Base-by-base conservation (phyloP, 2,797 vertebrate genomes). In the Vultur gryphus region DNA sequence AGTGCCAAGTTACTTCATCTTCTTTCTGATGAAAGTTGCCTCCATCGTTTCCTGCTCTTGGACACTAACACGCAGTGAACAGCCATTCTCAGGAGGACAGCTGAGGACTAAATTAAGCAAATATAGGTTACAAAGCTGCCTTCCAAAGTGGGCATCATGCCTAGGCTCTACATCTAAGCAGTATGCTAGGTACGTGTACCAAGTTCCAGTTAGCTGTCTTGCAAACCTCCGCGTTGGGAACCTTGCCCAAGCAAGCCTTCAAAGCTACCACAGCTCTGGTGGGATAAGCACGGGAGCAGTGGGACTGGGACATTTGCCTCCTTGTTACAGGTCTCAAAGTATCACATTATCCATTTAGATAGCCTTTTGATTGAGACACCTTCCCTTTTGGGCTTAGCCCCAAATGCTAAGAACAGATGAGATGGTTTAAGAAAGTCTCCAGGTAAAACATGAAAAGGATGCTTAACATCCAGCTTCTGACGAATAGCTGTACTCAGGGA, bases 381-480 rank as follows among this genome's bases (percentile, higher is more conserved):
- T 95, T 85, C 90, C 59, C 88, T 88, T 96, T 57, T 91, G 88
- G 93, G 94, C 84, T 95, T 91, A 96, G 87, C 75, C 91, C 90
- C 95, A 95, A 96, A 94, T 35, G 71, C 87, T 80, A 89, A 91
- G 76, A 92, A 94, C 64, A 95, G 95, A 97, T 82, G 89, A 97
- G 93, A 85, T 82, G 85, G 91, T 95, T 97, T 93, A 93, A 97
- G 93, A 77, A 91, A 90, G 44, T 95, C 97, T 97, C 96, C 87
- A 96, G 94, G 95, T 97, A 93, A 87, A 96, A 95, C 90, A 95
- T 95, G 95, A 97, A 95, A 97, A 97, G 79, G 84, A 92, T 96
- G 87, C 95, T 94, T 93, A 94, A 85, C 89, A 90, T 96, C 93
- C 85, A 96, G 92, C 94, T 93, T 96, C 95, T 97, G 96, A 97